phyloP scores from a whole-genome alignment of 2,113 vertebrate genomes.

The Bufo gargarizans region DNA sequence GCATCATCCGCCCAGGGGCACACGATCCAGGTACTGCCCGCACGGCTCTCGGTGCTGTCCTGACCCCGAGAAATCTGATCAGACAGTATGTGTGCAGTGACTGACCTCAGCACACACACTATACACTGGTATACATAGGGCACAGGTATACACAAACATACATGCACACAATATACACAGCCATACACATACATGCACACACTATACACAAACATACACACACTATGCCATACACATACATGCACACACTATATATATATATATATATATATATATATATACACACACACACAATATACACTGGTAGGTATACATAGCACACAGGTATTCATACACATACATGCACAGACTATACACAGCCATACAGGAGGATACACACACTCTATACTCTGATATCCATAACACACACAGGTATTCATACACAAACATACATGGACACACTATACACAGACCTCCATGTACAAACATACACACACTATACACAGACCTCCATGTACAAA shows the following conservation, averaged over 20 bases:
- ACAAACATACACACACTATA: neutral
- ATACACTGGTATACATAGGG: neutral
- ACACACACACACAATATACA: neutral
- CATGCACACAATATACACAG: neutral
- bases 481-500: neutral
- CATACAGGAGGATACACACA: no score
- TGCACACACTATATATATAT: no score
- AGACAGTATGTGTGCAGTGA: no score
- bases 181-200: neutral
- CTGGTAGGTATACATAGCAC: no score
- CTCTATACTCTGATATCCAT: neutral
- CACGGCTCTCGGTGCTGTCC: no score
- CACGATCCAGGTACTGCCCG: constrained; percentile 82
- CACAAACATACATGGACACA: neutral
- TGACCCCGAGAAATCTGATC: no score
- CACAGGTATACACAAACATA: neutral
- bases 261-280: no score
- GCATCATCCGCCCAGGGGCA: constrained; percentile 67
- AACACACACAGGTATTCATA: neutral
- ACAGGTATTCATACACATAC: neutral
- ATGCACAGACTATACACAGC: no score
- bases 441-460: neutral
- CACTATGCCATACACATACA: neutral
- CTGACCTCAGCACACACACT: no score
- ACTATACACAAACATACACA: neutral